These are phyloP conservation scores for Semicossyphus pulcher DNA, from an alignment of 2,113 vertebrate species.

Conservation along the genomic window DNA sequence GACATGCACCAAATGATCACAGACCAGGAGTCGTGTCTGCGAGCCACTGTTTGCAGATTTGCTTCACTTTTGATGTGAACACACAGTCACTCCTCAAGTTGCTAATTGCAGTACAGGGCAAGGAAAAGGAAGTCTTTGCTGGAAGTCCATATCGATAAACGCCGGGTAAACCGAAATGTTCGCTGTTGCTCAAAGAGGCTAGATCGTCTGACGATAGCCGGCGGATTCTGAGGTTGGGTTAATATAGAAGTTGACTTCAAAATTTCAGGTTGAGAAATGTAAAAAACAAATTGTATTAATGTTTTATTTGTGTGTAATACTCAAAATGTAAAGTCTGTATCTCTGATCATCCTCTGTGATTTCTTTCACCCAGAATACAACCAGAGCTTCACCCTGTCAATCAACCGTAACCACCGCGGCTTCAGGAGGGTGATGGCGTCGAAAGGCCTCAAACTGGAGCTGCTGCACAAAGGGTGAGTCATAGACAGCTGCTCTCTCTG, in stretches of 20 bases:
- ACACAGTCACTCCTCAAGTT: no score
- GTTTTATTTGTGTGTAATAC: neutral
- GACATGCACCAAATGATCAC: no score
- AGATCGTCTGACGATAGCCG: no score
- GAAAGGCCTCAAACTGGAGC: constrained; percentile 96
- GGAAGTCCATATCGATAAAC: no score
- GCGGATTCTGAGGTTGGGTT: no score
- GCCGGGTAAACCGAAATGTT: no score
- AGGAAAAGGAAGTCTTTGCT: no score
- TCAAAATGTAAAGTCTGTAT: neutral
- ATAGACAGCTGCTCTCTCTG: neutral
- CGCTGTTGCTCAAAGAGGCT: no score
- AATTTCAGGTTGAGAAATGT: neutral
- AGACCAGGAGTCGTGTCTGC: no score
- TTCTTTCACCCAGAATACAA: constrained; percentile 86
- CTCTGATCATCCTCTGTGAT: neutral
- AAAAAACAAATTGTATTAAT: neutral
- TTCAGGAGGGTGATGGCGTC: constrained; percentile 90
- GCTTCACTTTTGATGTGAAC: no score
- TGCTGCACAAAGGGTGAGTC: constrained; percentile 96
- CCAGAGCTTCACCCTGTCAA: constrained; percentile 93
- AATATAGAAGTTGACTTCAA: neutral
- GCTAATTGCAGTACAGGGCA: no score
- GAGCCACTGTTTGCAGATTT: no score
- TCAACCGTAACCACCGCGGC: constrained; percentile 94